phyloP scores from a whole-genome alignment of 2,113 vertebrate species.

The Prionailurus bengalensis region DNA sequence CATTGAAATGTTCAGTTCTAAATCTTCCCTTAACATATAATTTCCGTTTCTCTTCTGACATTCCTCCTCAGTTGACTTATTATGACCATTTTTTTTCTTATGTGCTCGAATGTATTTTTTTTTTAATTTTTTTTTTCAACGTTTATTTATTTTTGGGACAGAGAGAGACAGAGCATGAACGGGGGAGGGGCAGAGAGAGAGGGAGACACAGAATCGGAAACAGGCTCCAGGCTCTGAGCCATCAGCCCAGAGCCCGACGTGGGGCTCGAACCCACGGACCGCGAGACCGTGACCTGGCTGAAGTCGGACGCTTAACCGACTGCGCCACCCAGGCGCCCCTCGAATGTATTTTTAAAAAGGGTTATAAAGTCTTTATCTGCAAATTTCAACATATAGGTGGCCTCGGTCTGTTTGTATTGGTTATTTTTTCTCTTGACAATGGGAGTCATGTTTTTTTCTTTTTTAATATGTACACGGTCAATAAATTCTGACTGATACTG shows the following conservation, averaged over 20 bases:
- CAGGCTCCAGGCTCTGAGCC: too few species aligned
- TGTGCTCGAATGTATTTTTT: background rate
- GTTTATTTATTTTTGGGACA: too few species aligned
- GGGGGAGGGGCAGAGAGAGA: too few species aligned
- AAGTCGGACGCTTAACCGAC: too few species aligned
- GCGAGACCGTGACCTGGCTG: too few species aligned
- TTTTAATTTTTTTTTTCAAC: too few species aligned
- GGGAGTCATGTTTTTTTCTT: background rate
- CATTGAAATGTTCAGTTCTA: background rate
- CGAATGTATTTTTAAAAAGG: constrained; percentile 3
- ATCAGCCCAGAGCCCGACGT: too few species aligned
- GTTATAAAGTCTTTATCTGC: background rate
- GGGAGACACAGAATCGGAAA: too few species aligned
- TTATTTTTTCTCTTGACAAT: constrained; percentile 35
- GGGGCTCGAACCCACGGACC: too few species aligned
- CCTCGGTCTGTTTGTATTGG: background rate
- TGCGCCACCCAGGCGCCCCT: too few species aligned
- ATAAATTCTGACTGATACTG: background rate
- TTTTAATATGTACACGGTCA: background rate
- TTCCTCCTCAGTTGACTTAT: background rate
- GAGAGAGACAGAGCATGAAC: too few species aligned
- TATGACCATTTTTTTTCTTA: background rate
- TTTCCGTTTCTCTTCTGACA: constrained; percentile 28
- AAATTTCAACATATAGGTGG: background rate
- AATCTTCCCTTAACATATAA: background rate